Evolutionary conservation across 2,797 vertebrate species (phyloP), one percentile per base, ranked within the genome.

Genomic region (Muraenolepis orangiensis): DNA sequence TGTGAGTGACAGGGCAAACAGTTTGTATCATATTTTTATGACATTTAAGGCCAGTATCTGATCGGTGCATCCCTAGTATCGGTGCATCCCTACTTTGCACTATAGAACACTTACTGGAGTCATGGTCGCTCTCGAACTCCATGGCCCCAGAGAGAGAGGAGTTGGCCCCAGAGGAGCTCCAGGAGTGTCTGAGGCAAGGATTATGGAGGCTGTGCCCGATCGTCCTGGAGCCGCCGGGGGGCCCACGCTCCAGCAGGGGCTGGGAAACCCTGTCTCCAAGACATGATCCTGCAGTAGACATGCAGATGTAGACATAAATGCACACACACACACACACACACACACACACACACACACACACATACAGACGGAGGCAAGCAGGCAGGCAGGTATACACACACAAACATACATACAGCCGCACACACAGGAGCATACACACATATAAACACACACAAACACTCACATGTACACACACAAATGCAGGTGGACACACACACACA

Each of bases 251-350:
- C 86, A 91, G 83, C 80, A 90, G 84, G 16, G 87, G 87, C 69
- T 83, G 70, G 40, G 64, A 85, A 32, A 87, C 71, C 28, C 16
- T 79, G 66, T 26, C 78, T 75, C 74, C 87, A 71, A 71, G 86
- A 86, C 88, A 89, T 87, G 85, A 84, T 81, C 72, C 90, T 93
- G 86, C 2, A 88, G 80, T 72, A 71, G 36, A 51, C 31, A 32
- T 30, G 67, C 69, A 72, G 14, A 68, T 57, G 32, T 57, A 57
- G 40, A 71, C 16, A 57, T 18, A 57, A 18, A 51, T 29, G 34
- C 4, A 36, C 66, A 26, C 69, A 70, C 16, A 57, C 70, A 51
- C 40, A 11, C 36, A 71, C n/a, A 29, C 38, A 16, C 30, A 72
- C 30, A 34, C 71, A 72, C 71, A 72, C 71, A 72, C 46, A 72